Base-by-base conservation (phyloP, 2,113 vertebrate species). In the Sigmodon hispidus region DNA sequence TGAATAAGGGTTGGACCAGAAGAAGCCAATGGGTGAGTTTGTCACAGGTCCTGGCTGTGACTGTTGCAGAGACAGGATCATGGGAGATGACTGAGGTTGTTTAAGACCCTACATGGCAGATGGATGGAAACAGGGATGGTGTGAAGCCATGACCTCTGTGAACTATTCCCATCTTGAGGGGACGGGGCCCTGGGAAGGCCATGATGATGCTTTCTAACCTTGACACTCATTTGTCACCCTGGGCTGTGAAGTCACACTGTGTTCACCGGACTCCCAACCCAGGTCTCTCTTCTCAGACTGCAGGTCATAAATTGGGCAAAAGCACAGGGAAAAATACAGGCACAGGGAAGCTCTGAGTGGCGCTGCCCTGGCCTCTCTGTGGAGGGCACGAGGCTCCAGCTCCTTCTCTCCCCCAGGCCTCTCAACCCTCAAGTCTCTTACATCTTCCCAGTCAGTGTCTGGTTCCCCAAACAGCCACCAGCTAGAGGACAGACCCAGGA, bases 391-490 rank as follows among this genome's bases (percentile, higher is more conserved):
- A 31, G 26, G 15, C 21, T 17, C 15, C 34, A n/a, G 16, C 13
- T 21, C 24, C 19, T 10, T 22, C 3, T 19, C 19, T 40, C 36
- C 7, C 15, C 59, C 0, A 0, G 40, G 16, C 50, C 55, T 17
- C 75, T 12, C 9, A 19, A 17, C 84, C 63, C 80, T 31, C 40
- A 61, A 43, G 31, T 29, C 55, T 43, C 26, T 15, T n/a, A 17
- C 15, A 0, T 15, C 48, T 88, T 52, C 50, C 6, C 43, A 21
- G 67, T 40, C 81, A 29, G 16, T 0, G 0, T 1, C 43, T 34
- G 24, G 31, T 63, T 89, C 95, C 87, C 15, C 50, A 26, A 2
- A 22, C 81, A 94, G 69, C 94, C 97, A 97, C 90, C 52, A 97
- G 94, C 90, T 91, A 96, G 97, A 0, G 95, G 70, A 94, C 24